Conservation (phyloP, 2,113 vertebrate genomes). For the Nipponia nippon region DNA sequence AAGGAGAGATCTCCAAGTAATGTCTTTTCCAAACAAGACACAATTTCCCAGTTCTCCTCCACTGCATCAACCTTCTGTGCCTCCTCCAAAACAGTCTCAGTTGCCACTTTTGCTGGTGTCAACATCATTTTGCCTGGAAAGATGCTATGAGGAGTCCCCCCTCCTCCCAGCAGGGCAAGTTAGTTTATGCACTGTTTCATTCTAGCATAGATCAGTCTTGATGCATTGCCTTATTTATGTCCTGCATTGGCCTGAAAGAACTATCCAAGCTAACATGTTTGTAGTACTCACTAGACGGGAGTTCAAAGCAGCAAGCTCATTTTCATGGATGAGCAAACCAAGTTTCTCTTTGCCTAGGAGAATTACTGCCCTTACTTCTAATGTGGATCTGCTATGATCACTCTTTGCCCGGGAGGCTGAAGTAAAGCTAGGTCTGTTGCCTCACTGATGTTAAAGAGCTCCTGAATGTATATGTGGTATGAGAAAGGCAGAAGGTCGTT, state of each 20-base stretch:
- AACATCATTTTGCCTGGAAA: not conserved
- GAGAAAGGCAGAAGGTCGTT: not conserved
- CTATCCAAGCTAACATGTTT: not conserved
- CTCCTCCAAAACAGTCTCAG: not conserved
- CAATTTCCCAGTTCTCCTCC: not conserved
- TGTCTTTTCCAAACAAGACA: not conserved
- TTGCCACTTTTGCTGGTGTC: not conserved
- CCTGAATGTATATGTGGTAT: not conserved
- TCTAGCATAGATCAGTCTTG: not conserved
- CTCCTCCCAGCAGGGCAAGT: not conserved
- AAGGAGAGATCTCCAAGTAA: not conserved
- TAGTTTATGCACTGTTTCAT: not conserved
- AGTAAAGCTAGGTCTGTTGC: not conserved
- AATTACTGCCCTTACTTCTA: not conserved
- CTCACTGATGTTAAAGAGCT: not conserved
- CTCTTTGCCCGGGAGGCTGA: not conserved
- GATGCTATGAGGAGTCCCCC: not conserved
- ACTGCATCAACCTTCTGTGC: not conserved
- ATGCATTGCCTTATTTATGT: not conserved
- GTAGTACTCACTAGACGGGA: not conserved
- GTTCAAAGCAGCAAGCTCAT: not conserved
- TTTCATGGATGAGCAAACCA: not conserved
- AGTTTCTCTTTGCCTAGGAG: not conserved
- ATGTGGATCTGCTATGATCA: not conserved
- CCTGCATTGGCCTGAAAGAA: not conserved